Evolutionary conservation across 2,113 vertebrate species (phyloP).

Genomic region (Turnix velox): DNA sequence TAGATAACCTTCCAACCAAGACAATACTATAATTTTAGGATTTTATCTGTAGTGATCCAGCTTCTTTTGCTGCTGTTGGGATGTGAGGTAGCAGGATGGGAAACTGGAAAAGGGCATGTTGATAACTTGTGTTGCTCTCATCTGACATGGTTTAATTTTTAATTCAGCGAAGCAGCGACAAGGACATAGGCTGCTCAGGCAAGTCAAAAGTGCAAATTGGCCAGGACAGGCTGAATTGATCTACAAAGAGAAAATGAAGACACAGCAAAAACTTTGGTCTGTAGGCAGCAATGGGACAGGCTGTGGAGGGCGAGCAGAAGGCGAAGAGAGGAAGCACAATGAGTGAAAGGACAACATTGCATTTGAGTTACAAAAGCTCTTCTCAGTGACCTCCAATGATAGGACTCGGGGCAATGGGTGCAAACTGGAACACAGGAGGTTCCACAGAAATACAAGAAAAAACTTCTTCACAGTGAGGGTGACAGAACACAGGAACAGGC

Average conservation of each 20-base stretch:
- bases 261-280: constrained; percentile 41
- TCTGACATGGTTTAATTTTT: constrained; percentile 56
- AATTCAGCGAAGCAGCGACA: constrained; percentile 59
- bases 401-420: too few species aligned
- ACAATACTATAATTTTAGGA: too few species aligned
- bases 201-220: constrained; percentile 37
- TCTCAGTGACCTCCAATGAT: too few species aligned
- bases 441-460: too few species aligned
- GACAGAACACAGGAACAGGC: too few species aligned
- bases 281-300: not conserved
- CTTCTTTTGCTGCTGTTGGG: not conserved
- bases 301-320: not conserved
- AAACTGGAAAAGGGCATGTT: not conserved
- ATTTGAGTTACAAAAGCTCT: too few species aligned
- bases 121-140: not conserved
- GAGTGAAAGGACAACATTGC: not conserved
- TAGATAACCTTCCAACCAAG: too few species aligned
- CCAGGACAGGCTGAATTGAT: constrained; percentile 63
- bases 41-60: not conserved
- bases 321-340: not conserved
- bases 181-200: constrained; percentile 47
- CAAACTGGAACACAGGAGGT: too few species aligned
- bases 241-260: constrained; percentile 59
- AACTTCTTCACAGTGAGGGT: too few species aligned
- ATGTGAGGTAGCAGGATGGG: not conserved